Base-by-base conservation (phyloP, 2,888 invertebrate genomes). In the Metalampra italica region DNA sequence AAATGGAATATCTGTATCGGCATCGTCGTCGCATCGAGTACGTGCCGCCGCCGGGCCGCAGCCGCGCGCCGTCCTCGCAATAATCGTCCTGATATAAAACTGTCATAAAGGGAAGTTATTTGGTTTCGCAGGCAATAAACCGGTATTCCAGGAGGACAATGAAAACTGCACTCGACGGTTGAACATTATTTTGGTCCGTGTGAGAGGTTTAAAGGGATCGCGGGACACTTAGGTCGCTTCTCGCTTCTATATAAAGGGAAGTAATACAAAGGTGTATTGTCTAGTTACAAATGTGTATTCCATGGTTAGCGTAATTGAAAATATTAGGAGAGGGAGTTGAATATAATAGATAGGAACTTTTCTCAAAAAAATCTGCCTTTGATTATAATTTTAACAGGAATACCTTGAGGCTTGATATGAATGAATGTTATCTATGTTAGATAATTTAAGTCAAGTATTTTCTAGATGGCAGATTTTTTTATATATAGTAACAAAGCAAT, bases 81-180 rank as follows among this genome's bases (percentile, higher is more conserved):
- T 82, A 82, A 79, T 73, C 76, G 66, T 58, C 63, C 53, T 68
- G 72, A 74, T 83, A 83, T 83, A 82, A 83, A 82, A 78, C 70
- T 67, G 71, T 74, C 81, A 85, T 78, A 77, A 77, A 81, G 66
- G 68, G 72, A 73, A 75, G 79, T 78, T 85, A 84, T 86, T 86
- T 82, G 82, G 83, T 83, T 83, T 82, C 75, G 71, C 76, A 68
- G 71, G 77, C 80, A 84, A 84, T 87, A 85, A 83, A 78, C 75
- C 68, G 69, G 76, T 73, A 71, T 75, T 78, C 76, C 75, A 71
- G 62, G 73, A 63, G 79, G 74, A 84, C 84, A 85, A 85, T 83
- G 78, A 76, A 70, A 71, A 76, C 73, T 79, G 79, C 82, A 80
- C 75, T 81, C 66, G 68, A 56, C 62, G 43, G 44, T 48, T 47